Evolutionary conservation across 2,113 vertebrate genomes (phyloP), one percentile per base, ranked within the genome.

Genomic region (Caloenas nicobarica): DNA sequence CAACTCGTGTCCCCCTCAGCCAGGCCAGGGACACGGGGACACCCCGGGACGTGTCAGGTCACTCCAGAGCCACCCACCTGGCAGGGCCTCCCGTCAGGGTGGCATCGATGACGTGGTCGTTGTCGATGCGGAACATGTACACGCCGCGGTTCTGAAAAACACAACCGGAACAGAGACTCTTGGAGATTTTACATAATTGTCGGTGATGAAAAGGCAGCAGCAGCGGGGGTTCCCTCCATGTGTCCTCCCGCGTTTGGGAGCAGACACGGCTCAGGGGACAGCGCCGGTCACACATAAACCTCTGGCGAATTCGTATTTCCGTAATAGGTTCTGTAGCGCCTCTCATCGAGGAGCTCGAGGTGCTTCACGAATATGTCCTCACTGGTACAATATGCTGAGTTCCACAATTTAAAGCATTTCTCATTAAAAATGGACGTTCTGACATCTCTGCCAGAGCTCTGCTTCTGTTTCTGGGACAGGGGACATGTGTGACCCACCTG

Each of bases 121-220:
- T 99, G 95, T 99, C 99, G 25, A 99, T 99, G 89, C 99, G 99
- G 97, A 99, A 99, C 99, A 99, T 99, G 98, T 99, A 99, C 71
- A 99, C 99, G 0, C 99, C 99, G 0, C 99, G 99, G 88, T 99
- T 99, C 99, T 99, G 96, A 1, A 96, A 97, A 46, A 86, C 66
- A 95, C 24, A 34, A 71, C 11, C 1, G 73, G 26, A 19, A 23
- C 19, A 51, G 53, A 38, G 38, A 5, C 26, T 25, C 50, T 26
- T 51, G 57, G 13, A 34, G 85, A 4, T 48, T 54, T n/a, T 10
- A n/a, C 7, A 2, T 5, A 16, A 22, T 0, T 17, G 50, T 13
- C 10, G 9, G 2, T 0, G 13, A 28, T 15, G 7, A 51, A 62
- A 28, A 9, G 1, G 16, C 15, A 23, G 56, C 25, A 24, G 24